phyloP scores from a whole-genome alignment of 2,888 invertebrate genomes.

The Ecdyonurus torrentis region DNA sequence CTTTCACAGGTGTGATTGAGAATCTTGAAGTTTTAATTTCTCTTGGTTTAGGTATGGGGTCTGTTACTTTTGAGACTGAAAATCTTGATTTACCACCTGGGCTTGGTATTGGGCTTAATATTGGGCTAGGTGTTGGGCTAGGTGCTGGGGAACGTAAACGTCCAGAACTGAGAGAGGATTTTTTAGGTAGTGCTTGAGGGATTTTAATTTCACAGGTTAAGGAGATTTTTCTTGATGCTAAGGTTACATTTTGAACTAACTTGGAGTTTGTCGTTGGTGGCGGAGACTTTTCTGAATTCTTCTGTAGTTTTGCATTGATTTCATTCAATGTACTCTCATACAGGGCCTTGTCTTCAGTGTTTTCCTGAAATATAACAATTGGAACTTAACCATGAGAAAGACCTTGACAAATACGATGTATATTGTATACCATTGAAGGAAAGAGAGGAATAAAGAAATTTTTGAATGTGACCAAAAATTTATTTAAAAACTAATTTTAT shows the following conservation, averaged over 20 bases:
- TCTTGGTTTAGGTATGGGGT: neutral
- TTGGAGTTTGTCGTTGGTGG: neutral
- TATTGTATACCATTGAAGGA: no score
- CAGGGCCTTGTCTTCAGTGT: neutral
- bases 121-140: neutral
- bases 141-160: neutral
- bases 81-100: neutral
- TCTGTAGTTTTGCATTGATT: neutral
- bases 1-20: neutral
- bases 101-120: neutral
- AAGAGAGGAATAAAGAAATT: no score
- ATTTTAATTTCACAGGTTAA: conserved; percentile 1
- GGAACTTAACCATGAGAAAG: neutral
- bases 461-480: no score
- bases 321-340: neutral
- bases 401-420: no score
- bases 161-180: neutral
- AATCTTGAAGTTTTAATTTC: neutral
- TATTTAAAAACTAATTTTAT: no score
- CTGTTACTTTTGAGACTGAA: neutral
- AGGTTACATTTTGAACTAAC: neutral
- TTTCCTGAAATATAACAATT: neutral
- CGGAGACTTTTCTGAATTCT: neutral
- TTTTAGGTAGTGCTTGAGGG: neutral
- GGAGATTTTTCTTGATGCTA: neutral